These are phyloP conservation scores for Galaxias olidus DNA, from an alignment of 2,797 vertebrate genomes.

Conservation along the genomic window DNA sequence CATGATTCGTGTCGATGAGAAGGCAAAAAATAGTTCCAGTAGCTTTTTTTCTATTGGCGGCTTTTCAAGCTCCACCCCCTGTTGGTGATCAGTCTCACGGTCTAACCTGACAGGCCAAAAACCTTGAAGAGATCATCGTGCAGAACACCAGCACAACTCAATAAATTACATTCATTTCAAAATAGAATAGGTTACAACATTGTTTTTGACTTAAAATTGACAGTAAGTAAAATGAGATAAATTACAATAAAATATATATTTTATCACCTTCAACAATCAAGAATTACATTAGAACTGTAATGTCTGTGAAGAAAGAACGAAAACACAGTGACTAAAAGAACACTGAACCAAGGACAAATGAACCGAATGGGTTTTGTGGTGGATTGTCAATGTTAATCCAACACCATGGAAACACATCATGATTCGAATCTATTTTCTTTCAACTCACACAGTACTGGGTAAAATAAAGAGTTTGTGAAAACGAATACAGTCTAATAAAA, in stretches of 20 bases:
- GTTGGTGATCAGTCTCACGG: conserved; percentile 48
- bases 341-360: background rate
- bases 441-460: conserved; percentile 11
- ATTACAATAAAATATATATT: conserved; percentile 69
- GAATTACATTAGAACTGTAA: conserved; percentile 68
- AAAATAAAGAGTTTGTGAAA: conserved; percentile 26
- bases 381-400: conserved; percentile 78
- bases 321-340: conserved; percentile 23
- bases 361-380: conserved; percentile 51
- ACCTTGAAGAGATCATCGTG: conserved; percentile 57
- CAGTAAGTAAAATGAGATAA: conserved; percentile 68
- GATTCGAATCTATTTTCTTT: conserved; percentile 37
- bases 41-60: conserved; percentile 46
- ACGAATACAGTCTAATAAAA: conserved; percentile 29
- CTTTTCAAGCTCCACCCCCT: conserved; percentile 41
- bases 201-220: conserved; percentile 69
- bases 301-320: conserved; percentile 49
- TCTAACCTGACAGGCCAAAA: conserved; percentile 57
- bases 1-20: conserved; percentile 58
- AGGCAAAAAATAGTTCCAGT: conserved; percentile 62
- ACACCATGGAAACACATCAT: conserved; percentile 74
- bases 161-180: conserved; percentile 87
- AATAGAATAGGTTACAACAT: conserved; percentile 80
- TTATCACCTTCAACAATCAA: conserved; percentile 58
- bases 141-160: conserved; percentile 71